These are phyloP conservation scores for Acropora yongei DNA, from an alignment of 64 coral and sea anemone genomes.

Conservation along the genomic window DNA sequence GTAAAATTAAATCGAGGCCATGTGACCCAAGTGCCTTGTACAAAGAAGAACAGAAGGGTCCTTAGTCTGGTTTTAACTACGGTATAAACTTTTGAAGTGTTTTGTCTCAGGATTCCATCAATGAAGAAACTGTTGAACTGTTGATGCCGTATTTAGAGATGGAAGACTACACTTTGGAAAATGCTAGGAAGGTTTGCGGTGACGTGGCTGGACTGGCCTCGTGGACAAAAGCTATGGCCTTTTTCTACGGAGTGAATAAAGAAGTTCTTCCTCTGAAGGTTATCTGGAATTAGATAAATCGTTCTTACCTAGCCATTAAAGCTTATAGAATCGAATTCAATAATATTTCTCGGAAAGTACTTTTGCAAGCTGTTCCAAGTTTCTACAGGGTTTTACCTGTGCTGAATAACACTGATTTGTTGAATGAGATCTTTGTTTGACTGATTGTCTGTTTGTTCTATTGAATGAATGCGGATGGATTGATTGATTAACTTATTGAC, in stretches of 20 bases:
- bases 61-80: no score
- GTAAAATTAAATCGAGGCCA: no score
- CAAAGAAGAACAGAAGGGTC: no score
- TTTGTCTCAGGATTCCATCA: slow-evolving; percentile 84
- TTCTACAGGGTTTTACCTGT: neutral
- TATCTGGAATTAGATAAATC: neutral
- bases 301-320: neutral
- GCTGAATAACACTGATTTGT: no score
- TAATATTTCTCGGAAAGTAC: neutral
- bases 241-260: slow-evolving; percentile 96
- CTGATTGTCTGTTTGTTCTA: no score
- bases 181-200: slow-evolving; percentile 96
- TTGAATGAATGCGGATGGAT: no score
- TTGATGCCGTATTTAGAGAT: slow-evolving; percentile 86
- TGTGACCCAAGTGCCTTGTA: no score
- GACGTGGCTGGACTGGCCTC: slow-evolving; percentile 96
- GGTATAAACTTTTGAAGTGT: neutral
- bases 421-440: no score
- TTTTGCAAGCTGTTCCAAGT: no score
- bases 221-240: slow-evolving; percentile 95
- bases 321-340: neutral
- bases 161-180: slow-evolving; percentile 97
- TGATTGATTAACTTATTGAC: no score
- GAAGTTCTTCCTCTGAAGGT: slow-evolving; percentile 99
- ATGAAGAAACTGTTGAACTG: slow-evolving; percentile 95